Evolutionary conservation across 64 coral and sea anemone genomes (phyloP), one percentile per base, ranked within the genome.

Genomic region (Hydrozoanthus tunicans): DNA sequence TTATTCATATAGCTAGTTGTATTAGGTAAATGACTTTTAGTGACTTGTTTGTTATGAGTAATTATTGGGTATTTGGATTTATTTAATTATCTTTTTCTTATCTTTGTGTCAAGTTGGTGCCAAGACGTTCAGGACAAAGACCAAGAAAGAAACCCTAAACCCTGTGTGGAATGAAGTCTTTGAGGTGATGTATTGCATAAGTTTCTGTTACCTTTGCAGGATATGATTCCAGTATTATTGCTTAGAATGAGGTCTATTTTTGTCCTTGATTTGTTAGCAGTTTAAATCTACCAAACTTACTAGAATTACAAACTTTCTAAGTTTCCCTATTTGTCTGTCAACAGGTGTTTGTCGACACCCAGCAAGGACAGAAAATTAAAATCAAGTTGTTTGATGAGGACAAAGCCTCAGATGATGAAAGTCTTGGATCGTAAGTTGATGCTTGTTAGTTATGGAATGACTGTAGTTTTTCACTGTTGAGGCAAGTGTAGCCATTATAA

Each of bases 151-250:
- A 51, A 99, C 97, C 5, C 73, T 99, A 32, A 91, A 93, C 12
- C 97, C 97, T 53, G 89, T 93, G 4, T 99, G 97, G 97, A 90
- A 93, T 92, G 94, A 99, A 94, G 94, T 95, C 9, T 99, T 99
- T 90, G 97, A 99, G 97, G 97, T 99, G 91, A 12, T 17, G 20
- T 11, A 81, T 43, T 43, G 32, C 32, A 0, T 43, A 43, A 43
- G 32, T 43, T 43, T 43, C 32, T 43, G 32, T 43, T 43, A 43
- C 32, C 32, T 43, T 43, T 43, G 32, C 32, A 43, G 32, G 32
- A 43, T 43, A 43, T 43, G 32, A 43, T 43, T 43, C 32, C 32
- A 43, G 32, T 43, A 43, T 43, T 2, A 43, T 43, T 43, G 32
- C 32, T 43, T 43, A 43, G 32, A 43, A 43, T 43, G 20, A 20